These are phyloP conservation scores for Collichthys lucidus DNA, from an alignment of 2,113 vertebrate genomes.

Conservation along the genomic window DNA sequence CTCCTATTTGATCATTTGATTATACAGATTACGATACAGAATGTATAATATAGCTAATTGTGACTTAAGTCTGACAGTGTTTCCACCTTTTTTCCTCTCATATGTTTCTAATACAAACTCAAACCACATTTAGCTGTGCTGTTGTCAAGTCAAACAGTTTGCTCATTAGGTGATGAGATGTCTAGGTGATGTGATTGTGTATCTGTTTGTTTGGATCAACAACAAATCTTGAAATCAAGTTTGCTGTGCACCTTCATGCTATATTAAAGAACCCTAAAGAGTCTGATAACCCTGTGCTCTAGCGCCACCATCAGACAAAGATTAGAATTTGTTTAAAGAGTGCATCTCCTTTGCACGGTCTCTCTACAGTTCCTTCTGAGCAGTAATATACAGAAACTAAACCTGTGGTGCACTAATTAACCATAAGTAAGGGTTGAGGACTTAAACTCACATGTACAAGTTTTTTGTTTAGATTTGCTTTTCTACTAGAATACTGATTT, in stretches of 20 bases:
- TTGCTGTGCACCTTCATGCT: background rate
- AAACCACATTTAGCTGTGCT: conserved; percentile 4
- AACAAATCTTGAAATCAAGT: background rate
- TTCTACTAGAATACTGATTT: background rate
- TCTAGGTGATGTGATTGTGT: background rate
- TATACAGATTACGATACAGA: background rate
- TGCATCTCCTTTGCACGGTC: background rate
- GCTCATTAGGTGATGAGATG: background rate
- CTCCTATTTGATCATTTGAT: background rate
- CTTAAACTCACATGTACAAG: background rate
- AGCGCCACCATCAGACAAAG: conserved; percentile 15
- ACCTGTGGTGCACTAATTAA: background rate
- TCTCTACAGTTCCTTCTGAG: background rate
- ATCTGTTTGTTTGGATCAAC: conserved; percentile 20
- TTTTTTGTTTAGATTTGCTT: conserved; percentile 4
- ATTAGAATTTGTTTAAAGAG: background rate
- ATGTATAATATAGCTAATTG: background rate
- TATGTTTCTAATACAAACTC: background rate
- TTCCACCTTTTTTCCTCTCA: background rate
- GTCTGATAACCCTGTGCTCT: conserved; percentile 8
- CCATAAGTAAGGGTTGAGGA: background rate
- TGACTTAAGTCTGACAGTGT: background rate
- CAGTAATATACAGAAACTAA: background rate
- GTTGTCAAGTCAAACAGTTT: background rate
- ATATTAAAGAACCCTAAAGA: background rate